These are phyloP conservation scores for Odontophorus gujanensis DNA, from an alignment of 2,113 vertebrate species.

Conservation along the genomic window DNA sequence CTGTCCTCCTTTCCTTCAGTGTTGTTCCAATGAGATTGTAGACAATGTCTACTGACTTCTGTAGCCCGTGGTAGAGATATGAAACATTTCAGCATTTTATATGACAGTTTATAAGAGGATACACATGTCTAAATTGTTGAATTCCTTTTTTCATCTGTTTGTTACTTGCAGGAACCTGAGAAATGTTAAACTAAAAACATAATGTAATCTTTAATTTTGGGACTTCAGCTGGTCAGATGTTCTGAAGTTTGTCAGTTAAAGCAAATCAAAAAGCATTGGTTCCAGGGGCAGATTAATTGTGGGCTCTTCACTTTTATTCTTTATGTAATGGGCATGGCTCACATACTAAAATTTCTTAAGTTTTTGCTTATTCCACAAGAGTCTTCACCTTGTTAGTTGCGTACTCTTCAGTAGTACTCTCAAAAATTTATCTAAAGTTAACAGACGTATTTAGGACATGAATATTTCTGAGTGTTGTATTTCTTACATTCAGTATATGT, in stretches of 20 bases:
- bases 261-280: not conserved
- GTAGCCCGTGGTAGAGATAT: not conserved
- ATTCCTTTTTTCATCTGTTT: not conserved
- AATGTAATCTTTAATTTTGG: not conserved
- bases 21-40: not conserved
- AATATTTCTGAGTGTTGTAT: not conserved
- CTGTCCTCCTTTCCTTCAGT: not conserved
- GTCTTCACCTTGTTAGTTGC: not conserved
- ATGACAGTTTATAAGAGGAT: not conserved
- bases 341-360: not conserved
- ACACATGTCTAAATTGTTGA: not conserved
- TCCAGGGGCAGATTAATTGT: fast-evolving
- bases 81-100: not conserved
- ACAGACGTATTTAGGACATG: not conserved
- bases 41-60: not conserved
- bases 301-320: not conserved
- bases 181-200: not conserved
- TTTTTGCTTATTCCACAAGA: not conserved
- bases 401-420: not conserved
- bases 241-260: not conserved
- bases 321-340: not conserved
- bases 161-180: not conserved
- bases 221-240: not conserved
- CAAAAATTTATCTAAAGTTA: not conserved
- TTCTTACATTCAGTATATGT: not conserved